Evolutionary conservation across 1,140 invertebrate genomes (phyloP).

Genomic region (Leptinotarsa defecta): DNA sequence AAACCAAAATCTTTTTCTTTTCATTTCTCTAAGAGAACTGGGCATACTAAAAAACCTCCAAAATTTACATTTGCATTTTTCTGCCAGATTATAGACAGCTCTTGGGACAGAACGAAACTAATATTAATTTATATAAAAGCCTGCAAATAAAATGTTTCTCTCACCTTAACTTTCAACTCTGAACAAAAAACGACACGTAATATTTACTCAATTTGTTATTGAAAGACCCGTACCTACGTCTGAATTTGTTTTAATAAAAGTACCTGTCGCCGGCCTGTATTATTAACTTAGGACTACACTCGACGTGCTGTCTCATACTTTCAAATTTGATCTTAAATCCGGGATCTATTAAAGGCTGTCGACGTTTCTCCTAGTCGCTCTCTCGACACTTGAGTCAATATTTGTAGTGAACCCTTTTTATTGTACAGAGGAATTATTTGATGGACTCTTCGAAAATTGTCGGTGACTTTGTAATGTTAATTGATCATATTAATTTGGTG

Average conservation of each 20-base stretch:
- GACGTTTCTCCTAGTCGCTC: not conserved
- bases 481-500: not conserved
- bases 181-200: not conserved
- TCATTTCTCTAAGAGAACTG: too few species aligned
- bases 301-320: not conserved
- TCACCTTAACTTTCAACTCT: too few species aligned
- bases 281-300: not conserved
- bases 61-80: too few species aligned
- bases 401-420: not conserved
- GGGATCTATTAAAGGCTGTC: not conserved
- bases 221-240: not conserved
- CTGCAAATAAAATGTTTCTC: too few species aligned
- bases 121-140: too few species aligned
- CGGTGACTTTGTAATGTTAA: not conserved
- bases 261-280: constrained; percentile 1
- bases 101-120: too few species aligned
- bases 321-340: not conserved
- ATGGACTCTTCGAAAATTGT: not conserved
- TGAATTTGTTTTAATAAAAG: constrained; percentile 9
- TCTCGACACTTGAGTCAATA: not conserved
- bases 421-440: not conserved
- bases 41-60: too few species aligned
- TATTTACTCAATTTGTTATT: constrained; percentile 3
- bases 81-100: too few species aligned
- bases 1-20: too few species aligned